phyloP scores from a whole-genome alignment of 2,888 invertebrate genomes.

The Noctua pronuba region DNA sequence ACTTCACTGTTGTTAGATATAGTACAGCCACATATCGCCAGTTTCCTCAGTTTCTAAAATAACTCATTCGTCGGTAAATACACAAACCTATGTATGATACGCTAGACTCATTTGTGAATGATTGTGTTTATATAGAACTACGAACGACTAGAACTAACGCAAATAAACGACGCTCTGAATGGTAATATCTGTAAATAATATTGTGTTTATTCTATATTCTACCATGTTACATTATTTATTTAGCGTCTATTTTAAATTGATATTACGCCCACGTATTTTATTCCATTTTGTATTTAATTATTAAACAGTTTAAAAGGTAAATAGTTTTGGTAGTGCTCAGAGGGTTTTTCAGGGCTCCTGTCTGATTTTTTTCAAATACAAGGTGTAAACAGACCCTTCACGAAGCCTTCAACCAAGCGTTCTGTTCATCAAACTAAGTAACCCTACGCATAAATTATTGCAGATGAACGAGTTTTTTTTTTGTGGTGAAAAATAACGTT shows the following conservation, averaged over 20 bases:
- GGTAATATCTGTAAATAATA: conserved; percentile 16
- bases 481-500: too few relatives aligned
- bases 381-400: too few relatives aligned
- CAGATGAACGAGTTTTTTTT: too few relatives aligned
- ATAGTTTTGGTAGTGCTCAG: too few relatives aligned
- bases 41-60: neutral
- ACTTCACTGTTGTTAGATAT: neutral
- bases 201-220: conserved; percentile 11
- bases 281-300: neutral
- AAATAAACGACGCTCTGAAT: conserved; percentile 21
- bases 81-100: neutral
- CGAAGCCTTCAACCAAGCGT: too few relatives aligned
- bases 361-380: too few relatives aligned
- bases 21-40: neutral
- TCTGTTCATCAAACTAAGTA: too few relatives aligned
- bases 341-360: too few relatives aligned
- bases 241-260: neutral
- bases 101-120: neutral
- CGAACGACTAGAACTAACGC: conserved; percentile 3
- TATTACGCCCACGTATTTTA: neutral
- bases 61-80: neutral
- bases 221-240: neutral
- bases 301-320: neutral
- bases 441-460: too few relatives aligned
- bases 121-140: conserved; percentile 16